Base-by-base conservation (phyloP, 2,888 invertebrate species). In the Invenusta paracnida region DNA sequence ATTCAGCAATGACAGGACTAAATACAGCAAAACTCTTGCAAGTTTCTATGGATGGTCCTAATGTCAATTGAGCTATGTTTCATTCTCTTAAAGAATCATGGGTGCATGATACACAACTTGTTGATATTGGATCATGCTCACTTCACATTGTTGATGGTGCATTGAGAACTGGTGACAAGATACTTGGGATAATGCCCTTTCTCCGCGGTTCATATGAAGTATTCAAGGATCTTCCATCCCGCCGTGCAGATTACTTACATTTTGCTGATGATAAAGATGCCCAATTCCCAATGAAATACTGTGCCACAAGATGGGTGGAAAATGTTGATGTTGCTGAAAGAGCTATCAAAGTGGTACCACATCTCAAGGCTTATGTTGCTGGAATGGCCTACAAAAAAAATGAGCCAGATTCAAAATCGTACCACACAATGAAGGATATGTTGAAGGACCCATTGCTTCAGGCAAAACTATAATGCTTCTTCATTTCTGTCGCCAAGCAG, bases 141-240 rank as follows among this genome's bases (percentile, higher is more conserved):
- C 82, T 82, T 82, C 82, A 82, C 29, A 23, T 82, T 30, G 82
- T 82, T 82, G 82, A 82, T 82, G 82, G 82, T 11, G 82, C 29
- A 17, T 82, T 82, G 31, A 29, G 82, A 17, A 82, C 82, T 82
- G 82, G 11, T n/a, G 79, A 79, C 29, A 23, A 29, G 25, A 23
- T 2, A 27, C 29, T 30, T 30, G 29, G 31, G 31, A 28, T 82
- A 5, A 82, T 82, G 82, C 5, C 82, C 82, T 82, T 82, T 30
- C 31, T 82, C 29, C 82, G 82, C 29, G 23, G 82, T 82, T 82
- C 30, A 5, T 82, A 82, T 82, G 29, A 30, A 30, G 82, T 82
- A 2, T 79, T 79, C 79, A 79, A 79, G 79, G 79, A 79, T 79
- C 79, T 79, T 23, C 79, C 79, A n/a, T 79, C 79, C 29, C 79